These are phyloP conservation scores for Ormia ochracea DNA, from an alignment of 2,888 invertebrate genomes.

Conservation along the genomic window DNA sequence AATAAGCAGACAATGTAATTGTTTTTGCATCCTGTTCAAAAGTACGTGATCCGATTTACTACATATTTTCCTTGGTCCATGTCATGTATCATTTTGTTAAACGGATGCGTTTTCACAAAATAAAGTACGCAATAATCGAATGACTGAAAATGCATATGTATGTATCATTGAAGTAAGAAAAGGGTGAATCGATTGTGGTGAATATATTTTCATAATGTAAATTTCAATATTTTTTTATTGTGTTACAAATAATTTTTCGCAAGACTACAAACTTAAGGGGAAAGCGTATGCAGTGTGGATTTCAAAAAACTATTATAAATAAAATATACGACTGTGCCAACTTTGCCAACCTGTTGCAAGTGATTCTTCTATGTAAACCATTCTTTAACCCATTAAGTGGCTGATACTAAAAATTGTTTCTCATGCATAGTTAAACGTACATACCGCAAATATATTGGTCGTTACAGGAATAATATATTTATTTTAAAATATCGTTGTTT, in stretches of 20 bases:
- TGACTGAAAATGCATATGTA: background rate
- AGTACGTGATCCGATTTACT: background rate
- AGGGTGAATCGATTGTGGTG: conserved; percentile 14
- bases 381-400: too few relatives aligned
- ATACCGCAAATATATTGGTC: too few relatives aligned
- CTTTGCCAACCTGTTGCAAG: too few relatives aligned
- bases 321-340: too few relatives aligned
- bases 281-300: too few relatives aligned
- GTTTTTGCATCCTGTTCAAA: background rate
- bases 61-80: background rate
- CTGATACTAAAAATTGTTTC: too few relatives aligned
- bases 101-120: conserved; percentile 26
- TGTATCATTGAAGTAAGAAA: background rate
- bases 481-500: too few relatives aligned
- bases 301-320: too few relatives aligned
- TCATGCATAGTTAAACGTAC: too few relatives aligned
- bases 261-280: too few relatives aligned
- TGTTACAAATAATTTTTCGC: conserved; percentile 41
- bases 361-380: too few relatives aligned
- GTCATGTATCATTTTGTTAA: conserved; percentile 50
- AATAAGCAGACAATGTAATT: conserved; percentile 3
- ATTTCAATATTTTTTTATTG: conserved; percentile 11
- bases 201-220: conserved; percentile 31
- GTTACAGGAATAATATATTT: too few relatives aligned
- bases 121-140: conserved; percentile 25